Conservation (phyloP, 1,140 invertebrate genomes). For the Aethina tumida region DNA sequence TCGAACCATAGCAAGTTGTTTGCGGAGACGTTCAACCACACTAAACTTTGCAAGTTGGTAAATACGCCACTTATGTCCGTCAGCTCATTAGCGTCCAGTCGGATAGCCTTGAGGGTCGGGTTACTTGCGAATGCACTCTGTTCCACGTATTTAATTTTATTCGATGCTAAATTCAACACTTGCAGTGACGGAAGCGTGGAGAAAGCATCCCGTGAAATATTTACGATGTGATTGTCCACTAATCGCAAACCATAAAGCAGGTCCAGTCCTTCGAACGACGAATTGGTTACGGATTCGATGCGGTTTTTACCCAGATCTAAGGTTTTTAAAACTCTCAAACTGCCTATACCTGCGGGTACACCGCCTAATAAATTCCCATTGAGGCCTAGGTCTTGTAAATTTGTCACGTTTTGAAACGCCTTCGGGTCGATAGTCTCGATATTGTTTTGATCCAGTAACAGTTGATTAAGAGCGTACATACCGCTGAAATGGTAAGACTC, state of each 20-base stretch:
- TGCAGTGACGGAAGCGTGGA: slow-evolving; percentile 52
- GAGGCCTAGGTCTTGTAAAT: slow-evolving; percentile 68
- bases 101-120: slow-evolving; percentile 50
- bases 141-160: slow-evolving; percentile 54
- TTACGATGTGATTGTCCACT: slow-evolving; percentile 56
- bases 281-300: slow-evolving; percentile 49
- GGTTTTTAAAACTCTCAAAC: slow-evolving; percentile 57
- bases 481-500: slow-evolving; percentile 61
- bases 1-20: slow-evolving; percentile 58
- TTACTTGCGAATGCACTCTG: slow-evolving; percentile 54
- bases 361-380: slow-evolving; percentile 61
- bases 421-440: slow-evolving; percentile 56
- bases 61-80: slow-evolving; percentile 57
- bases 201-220: slow-evolving; percentile 56
- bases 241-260: slow-evolving; percentile 53
- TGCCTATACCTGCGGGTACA: slow-evolving; percentile 60
- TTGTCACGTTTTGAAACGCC: slow-evolving; percentile 69
- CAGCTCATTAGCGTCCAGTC: slow-evolving; percentile 58
- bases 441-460: slow-evolving; percentile 66
- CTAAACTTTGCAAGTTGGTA: slow-evolving; percentile 49
- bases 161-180: slow-evolving; percentile 58
- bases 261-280: slow-evolving; percentile 52
- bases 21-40: slow-evolving; percentile 62
- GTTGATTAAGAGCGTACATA: slow-evolving; percentile 57
- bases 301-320: slow-evolving; percentile 71